Percentiles rank a stretch among this genome's conserved stretches.
Conservation (phyloP, 1,140 invertebrate species). For the Cotesia chilonis region DNA sequence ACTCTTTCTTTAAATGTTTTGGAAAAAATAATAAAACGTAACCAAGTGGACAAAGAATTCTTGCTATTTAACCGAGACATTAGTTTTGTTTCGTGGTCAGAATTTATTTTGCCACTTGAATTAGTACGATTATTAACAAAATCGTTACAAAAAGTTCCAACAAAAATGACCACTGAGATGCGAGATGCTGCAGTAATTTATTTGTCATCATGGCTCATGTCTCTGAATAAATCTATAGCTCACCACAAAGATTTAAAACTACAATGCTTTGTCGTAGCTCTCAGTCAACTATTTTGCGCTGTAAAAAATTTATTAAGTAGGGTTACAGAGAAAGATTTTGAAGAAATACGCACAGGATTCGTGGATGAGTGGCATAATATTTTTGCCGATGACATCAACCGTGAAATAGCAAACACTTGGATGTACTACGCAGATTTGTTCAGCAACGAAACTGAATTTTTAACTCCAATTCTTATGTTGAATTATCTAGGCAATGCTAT, state of each 20-base stretch:
- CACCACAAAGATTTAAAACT: conserved; percentile 62
- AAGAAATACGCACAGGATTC: conserved; percentile 60
- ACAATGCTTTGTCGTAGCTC: conserved; percentile 46
- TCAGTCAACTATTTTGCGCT: conserved; percentile 65
- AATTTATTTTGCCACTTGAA: conserved; percentile 55
- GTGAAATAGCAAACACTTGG: conserved; percentile 65
- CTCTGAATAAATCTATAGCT: conserved; percentile 60
- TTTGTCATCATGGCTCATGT: conserved; percentile 70
- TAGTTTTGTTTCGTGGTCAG: conserved; percentile 50
- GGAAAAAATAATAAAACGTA: conserved; percentile 44
- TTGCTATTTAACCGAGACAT: conserved; percentile 49
- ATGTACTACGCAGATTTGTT: conserved; percentile 56
- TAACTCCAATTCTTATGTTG: conserved; percentile 47
- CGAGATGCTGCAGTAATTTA: conserved; percentile 76
- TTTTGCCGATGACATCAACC: conserved; percentile 66
- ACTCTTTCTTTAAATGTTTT: conserved; percentile 32
- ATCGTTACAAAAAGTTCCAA: conserved; percentile 54
- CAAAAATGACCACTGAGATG: conserved; percentile 60
- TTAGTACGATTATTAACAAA: conserved; percentile 57
- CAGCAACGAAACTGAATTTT: conserved; percentile 43
- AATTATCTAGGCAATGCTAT: conserved; percentile 55
- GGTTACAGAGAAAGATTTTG: conserved; percentile 61
- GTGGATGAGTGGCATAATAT: conserved; percentile 71
- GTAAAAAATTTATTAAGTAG: conserved; percentile 62
- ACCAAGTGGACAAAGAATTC: conserved; percentile 43